Conservation (phyloP, 2,797 vertebrate species). For the Melanitta fusca region DNA sequence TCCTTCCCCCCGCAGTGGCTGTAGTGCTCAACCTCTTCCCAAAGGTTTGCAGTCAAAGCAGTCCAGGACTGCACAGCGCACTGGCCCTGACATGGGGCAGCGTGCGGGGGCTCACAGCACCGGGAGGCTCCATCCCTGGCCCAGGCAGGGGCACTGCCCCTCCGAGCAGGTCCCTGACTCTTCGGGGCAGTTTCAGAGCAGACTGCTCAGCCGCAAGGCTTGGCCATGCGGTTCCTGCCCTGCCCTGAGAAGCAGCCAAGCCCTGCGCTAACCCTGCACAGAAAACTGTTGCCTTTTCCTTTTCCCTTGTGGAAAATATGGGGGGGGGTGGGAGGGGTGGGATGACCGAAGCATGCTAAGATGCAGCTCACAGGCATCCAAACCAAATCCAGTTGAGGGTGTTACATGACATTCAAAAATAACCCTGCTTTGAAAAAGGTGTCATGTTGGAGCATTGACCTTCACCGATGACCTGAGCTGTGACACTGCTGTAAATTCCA, state of each 20-base stretch:
- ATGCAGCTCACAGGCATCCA: not conserved
- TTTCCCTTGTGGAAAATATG: not conserved
- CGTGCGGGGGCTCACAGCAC: accelerated
- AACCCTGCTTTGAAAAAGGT: not conserved
- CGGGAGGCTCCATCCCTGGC: not conserved
- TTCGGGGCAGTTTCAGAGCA: not conserved
- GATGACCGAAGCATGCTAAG: not conserved
- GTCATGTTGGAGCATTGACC: not conserved
- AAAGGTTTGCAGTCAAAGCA: accelerated
- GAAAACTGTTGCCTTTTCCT: not conserved
- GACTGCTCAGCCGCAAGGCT: accelerated
- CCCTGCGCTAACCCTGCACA: not conserved
- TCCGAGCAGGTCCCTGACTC: not conserved
- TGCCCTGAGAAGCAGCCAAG: accelerated
- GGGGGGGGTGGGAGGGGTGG: not conserved
- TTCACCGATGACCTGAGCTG: constrained; percentile 6
- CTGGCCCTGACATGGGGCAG: not conserved
- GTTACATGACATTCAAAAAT: not conserved
- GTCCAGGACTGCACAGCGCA: not conserved
- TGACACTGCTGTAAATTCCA: constrained; percentile 57
- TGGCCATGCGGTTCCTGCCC: accelerated
- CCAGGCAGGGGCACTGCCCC: not conserved
- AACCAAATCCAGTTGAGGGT: not conserved
- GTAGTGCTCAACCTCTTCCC: not conserved
- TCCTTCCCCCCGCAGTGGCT: not conserved